A percentile compares a stretch with the other conserved stretches of the same genome.
These are phyloP conservation scores for Athene cunicularia DNA, from an alignment of 2,113 vertebrate species.

Conservation along the genomic window DNA sequence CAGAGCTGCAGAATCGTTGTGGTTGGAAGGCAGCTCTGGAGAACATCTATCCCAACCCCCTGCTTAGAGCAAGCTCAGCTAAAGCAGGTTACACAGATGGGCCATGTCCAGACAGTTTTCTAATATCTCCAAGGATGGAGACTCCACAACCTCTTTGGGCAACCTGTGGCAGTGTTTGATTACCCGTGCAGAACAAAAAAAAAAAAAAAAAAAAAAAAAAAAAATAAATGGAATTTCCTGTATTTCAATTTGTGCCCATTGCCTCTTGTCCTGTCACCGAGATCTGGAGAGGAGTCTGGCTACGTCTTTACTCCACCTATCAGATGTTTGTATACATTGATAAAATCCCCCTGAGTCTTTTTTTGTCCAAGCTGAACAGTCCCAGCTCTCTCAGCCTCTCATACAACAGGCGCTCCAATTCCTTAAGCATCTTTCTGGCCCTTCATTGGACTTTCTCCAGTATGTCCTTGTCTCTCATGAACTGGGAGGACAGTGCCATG, in stretches of 20 bases:
- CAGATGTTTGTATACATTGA: neutral
- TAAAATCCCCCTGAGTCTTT: neutral
- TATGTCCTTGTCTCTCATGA: neutral
- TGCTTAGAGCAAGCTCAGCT: neutral
- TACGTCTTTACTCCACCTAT: neutral
- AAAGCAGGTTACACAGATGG: neutral
- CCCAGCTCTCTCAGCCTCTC: neutral
- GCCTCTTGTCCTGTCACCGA: neutral
- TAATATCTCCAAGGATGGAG: neutral
- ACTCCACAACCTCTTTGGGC: neutral
- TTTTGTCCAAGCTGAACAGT: neutral
- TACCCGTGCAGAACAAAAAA: neutral
- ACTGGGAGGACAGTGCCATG: neutral
- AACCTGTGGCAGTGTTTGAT: neutral
- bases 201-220: no score
- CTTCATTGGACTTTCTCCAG: neutral
- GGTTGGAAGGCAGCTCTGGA: neutral
- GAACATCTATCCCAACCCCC: fast-evolving
- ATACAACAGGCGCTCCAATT: neutral
- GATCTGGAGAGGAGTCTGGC: neutral
- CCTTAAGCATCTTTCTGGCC: neutral
- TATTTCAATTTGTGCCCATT: neutral
- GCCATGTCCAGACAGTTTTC: neutral
- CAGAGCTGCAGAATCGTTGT: neutral
- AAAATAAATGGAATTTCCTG: neutral